Base-by-base conservation (phyloP, 2,888 invertebrate genomes). In the Punctoribates punctum region DNA sequence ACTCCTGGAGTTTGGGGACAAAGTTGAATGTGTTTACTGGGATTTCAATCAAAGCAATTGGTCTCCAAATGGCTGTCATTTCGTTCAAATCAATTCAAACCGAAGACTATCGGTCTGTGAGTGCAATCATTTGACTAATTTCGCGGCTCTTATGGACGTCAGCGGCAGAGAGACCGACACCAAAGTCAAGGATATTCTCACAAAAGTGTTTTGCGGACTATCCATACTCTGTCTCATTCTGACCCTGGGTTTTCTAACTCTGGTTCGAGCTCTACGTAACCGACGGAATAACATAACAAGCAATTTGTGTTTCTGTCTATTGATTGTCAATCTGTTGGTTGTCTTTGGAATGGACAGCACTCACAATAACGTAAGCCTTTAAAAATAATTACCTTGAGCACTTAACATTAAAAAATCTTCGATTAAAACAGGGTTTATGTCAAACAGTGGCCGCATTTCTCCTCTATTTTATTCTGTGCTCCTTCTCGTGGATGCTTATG, bases 121-220 rank as follows among this genome's bases (percentile, higher is more conserved):
- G 11, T 81, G 81, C 74, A 73, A 79, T 57, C 81, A 81, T 67
- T 67, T 81, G 74, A 81, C 81, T 9, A 80, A 78, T 70, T 81
- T 81, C 51, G 81, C 81, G 3, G 78, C 81, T 23, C 73, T 81
- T 6, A 80, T 81, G 81, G 80, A 81, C 70, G 78, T 80, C 34
- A 54, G 76, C 13, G 79, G 78, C 0, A 42, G 77, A 9, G 67
- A 77, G 34, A 20, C 23, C 34, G 34, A 73, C 11, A 29, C 27
- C 4, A 42, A 70, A n/a, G 29, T 51, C 5, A 77, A 77, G 65
- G 75, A 48, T 15, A 8, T 77, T 17, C 13, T 80, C n/a, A 76
- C 78, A 2, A 25, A 75, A 6, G 48, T 79, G 1, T 76, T 42
- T 27, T 76, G 70, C 23, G 23, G 57, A 13, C 13, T 78, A 23